Evolutionary conservation across 2,888 invertebrate genomes (phyloP), one percentile per base, ranked within the genome.

Genomic region (Caenorhabditis sp.): DNA sequence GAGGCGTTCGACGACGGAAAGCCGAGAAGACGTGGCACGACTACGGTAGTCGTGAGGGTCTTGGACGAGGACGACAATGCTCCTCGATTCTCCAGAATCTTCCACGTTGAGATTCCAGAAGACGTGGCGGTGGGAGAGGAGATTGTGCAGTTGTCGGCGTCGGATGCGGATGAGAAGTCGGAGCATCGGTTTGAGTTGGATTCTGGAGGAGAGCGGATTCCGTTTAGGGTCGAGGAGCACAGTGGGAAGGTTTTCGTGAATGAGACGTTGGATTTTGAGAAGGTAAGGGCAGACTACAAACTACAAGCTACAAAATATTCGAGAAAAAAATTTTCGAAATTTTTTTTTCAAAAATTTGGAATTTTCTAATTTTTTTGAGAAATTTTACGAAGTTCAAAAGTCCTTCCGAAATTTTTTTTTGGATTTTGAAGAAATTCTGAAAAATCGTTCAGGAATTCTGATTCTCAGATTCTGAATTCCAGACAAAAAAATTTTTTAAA

Each of bases 51-150:
- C 68, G 64, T 88, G 2, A 58, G 58, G 12, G 84, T 98, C 2
- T 93, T 95, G 72, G 98, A 98, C 93, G 95, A 96, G 72, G 98
- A 98, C 93, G 97, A 98, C 93, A 97, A 97, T 93, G 95, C 96
- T 91, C 97, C 97, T 0, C 94, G 95, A 68, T 97, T 97, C 92
- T 85, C 88, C 7, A 73, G 88, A 61, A 84, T 89, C 5, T 88
- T 88, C 69, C 85, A 86, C 66, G 86, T 81, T 7, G 80, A 84
- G 19, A 79, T 89, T 24, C 38, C 68, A n/a, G 89, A 89, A 73
- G 85, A 89, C 70, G 47, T 70, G 16, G n/a, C 7, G 64, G 38
- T 84, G 26, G 85, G 84, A 22, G 74, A 74, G 7, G 59, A 63
- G n/a, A 63, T 87, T 19, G 68, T 87, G 14, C 73, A 82, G 41